These are phyloP conservation scores for Drosophila nigromelanica DNA, from an alignment of 1,140 invertebrate genomes.

Conservation along the genomic window DNA sequence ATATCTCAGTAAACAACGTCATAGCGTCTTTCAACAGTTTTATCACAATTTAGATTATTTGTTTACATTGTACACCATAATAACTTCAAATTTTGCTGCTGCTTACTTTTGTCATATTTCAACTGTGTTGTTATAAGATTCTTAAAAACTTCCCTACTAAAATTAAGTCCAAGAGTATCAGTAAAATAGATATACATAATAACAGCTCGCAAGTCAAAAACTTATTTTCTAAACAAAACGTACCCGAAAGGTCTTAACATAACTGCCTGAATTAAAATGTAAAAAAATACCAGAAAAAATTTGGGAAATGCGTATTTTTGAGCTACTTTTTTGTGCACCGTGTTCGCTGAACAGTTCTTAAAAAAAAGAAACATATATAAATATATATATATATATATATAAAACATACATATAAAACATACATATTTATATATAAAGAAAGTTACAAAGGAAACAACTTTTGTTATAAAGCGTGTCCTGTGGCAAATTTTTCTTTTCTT, in stretches of 20 bases:
- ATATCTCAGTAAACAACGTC: too few relatives aligned
- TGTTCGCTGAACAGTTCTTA: too few relatives aligned
- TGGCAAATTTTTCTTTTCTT: slow-evolving; percentile 63
- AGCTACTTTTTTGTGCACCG: slow-evolving; percentile 11
- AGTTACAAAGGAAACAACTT: slow-evolving; percentile 73
- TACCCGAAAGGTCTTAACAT: slow-evolving; percentile 6
- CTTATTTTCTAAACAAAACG: slow-evolving; percentile 12
- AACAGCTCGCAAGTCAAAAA: slow-evolving; percentile 1
- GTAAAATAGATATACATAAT: neutral
- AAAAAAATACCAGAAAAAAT: slow-evolving; percentile 24
- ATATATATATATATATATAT: neutral
- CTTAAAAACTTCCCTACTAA: too few relatives aligned
- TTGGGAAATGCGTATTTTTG: slow-evolving; percentile 34
- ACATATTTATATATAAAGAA: slow-evolving; percentile 42
- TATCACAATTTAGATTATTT: too few relatives aligned
- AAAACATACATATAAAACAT: neutral
- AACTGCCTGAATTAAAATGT: slow-evolving; percentile 1
- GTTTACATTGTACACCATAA: too few relatives aligned
- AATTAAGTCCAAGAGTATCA: neutral
- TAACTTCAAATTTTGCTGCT: too few relatives aligned
- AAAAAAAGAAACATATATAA: neutral
- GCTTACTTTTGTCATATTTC: neutral
- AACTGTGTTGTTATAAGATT: neutral
- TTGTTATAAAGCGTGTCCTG: slow-evolving; percentile 78
- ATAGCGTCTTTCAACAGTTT: too few relatives aligned